A percentile compares a stretch with the other conserved stretches of the same genome.
These are phyloP conservation scores for Andricus curvator DNA, from an alignment of 2,888 invertebrate genomes.

Conservation along the genomic window DNA sequence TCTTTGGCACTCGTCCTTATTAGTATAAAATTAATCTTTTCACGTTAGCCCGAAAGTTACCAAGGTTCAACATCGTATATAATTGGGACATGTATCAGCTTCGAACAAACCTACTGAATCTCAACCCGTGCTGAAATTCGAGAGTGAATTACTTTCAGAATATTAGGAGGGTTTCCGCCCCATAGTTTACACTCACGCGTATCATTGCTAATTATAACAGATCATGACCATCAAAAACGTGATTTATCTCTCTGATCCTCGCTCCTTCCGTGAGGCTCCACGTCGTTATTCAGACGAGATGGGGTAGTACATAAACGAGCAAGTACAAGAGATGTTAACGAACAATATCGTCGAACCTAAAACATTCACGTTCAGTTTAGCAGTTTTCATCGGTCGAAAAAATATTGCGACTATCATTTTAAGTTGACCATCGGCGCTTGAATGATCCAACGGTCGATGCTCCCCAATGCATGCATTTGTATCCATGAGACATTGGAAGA, in stretches of 20 bases:
- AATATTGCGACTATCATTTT: conserved; percentile 45
- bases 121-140: no score
- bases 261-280: no score
- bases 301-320: conserved; percentile 21
- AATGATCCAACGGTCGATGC: conserved; percentile 54
- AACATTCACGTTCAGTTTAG: no score
- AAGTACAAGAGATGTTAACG: conserved; percentile 51
- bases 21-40: no score
- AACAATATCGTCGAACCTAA: conserved; percentile 48
- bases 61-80: no score
- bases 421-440: conserved; percentile 58
- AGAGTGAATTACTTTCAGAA: neutral
- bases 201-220: neutral
- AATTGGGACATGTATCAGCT: neutral
- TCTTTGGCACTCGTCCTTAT: no score
- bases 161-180: neutral
- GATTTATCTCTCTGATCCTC: neutral
- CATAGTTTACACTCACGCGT: neutral
- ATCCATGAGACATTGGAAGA: conserved; percentile 57
- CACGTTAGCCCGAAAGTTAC: no score
- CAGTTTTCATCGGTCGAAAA: conserved; percentile 16
- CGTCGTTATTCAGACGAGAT: neutral
- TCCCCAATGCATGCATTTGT: conserved; percentile 54
- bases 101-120: no score
- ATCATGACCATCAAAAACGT: neutral